phyloP scores from a whole-genome alignment of 2,797 vertebrate species.

The Trachops cirrhosus region DNA sequence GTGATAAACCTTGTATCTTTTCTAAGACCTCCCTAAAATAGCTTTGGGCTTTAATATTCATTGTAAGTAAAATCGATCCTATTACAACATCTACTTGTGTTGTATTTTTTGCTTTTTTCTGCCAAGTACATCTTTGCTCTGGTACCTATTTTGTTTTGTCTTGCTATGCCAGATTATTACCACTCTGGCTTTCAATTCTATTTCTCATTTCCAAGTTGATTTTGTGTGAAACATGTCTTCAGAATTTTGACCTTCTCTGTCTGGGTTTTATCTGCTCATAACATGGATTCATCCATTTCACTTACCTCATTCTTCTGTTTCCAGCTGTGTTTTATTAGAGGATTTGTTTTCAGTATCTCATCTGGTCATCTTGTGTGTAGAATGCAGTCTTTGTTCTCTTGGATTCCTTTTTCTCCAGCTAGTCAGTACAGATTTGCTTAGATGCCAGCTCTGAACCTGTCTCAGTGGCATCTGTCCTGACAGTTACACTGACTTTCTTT shows the following conservation, averaged over 20 bases:
- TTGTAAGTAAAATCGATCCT: neutral
- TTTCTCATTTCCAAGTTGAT: conserved; percentile 21
- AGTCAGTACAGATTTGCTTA: neutral
- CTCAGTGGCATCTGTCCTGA: conserved; percentile 10
- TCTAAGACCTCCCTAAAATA: neutral
- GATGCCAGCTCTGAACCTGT: conserved; percentile 33
- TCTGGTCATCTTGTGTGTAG: neutral
- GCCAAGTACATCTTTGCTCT: neutral
- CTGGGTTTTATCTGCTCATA: conserved; percentile 26
- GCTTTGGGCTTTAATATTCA: neutral
- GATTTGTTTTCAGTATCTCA: conserved; percentile 54
- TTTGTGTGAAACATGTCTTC: conserved; percentile 15
- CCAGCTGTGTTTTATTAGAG: conserved; percentile 43
- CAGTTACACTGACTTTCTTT: neutral
- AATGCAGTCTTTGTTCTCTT: conserved; percentile 17
- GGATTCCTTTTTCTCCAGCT: neutral
- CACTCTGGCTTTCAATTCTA: neutral
- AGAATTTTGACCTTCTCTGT: neutral
- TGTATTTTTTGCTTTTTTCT: neutral
- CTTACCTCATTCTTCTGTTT: conserved; percentile 36
- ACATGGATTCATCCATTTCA: conserved; percentile 17
- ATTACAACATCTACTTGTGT: neutral
- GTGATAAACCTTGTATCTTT: neutral
- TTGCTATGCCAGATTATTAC: neutral
- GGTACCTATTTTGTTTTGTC: neutral